These are phyloP conservation scores for Enoplolaimus lenunculus DNA, from an alignment of 2,888 invertebrate genomes.

Conservation along the genomic window DNA sequence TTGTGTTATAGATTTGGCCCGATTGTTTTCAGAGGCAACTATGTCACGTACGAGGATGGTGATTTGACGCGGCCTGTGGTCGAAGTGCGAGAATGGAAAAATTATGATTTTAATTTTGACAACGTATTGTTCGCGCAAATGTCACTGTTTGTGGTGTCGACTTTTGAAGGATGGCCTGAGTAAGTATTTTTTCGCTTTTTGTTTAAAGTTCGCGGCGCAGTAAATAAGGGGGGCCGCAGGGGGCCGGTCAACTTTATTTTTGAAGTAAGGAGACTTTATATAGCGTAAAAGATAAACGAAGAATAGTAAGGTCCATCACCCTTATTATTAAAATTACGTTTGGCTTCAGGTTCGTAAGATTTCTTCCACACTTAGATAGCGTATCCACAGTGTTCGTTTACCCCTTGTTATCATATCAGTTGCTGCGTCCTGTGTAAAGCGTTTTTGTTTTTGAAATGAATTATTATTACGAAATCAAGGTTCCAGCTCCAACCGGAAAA, in stretches of 20 bases:
- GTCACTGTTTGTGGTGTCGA: conserved; percentile 89
- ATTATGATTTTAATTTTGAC: conserved; percentile 84
- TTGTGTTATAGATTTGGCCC: no score
- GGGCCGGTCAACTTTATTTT: background rate
- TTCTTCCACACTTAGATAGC: no score
- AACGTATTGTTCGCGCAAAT: conserved; percentile 93
- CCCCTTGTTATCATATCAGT: no score
- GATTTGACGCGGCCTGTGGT: conserved; percentile 59
- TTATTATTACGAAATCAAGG: no score
- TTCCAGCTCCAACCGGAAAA: no score
- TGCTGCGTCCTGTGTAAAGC: no score
- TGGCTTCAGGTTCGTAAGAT: no score
- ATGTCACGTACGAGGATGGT: conserved; percentile 68
- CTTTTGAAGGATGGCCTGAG: conserved; percentile 97
- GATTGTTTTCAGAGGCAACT: conserved; percentile 61
- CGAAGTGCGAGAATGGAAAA: conserved; percentile 62
- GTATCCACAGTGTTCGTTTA: no score
- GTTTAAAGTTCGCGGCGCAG: background rate
- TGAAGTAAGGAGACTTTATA: background rate
- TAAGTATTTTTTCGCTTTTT: conserved; percentile 43
- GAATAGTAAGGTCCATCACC: no score
- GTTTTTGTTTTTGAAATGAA: no score
- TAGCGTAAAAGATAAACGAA: no score
- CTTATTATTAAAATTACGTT: no score
- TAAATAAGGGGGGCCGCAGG: background rate